Conservation (phyloP, 2,797 vertebrate species). For the Muscicapa striata region DNA sequence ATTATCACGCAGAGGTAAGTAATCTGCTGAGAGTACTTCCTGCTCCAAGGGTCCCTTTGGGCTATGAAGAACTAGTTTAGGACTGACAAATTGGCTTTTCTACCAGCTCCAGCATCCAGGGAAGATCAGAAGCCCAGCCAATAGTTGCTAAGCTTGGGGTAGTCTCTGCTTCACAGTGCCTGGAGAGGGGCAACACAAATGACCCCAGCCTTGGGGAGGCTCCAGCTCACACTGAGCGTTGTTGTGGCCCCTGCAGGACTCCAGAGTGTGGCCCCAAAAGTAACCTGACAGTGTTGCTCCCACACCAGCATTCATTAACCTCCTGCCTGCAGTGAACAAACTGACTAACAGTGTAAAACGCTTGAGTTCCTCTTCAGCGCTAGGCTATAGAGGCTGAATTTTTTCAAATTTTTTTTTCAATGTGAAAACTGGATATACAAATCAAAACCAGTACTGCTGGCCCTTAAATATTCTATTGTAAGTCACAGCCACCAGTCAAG, state of each 20-base stretch:
- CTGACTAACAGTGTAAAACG: background rate
- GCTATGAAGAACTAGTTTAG: background rate
- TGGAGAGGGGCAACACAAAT: background rate
- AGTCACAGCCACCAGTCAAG: background rate
- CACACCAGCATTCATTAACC: background rate
- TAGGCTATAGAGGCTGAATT: background rate
- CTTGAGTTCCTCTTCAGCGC: background rate
- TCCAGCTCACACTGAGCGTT: background rate
- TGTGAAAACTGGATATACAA: background rate
- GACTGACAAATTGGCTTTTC: background rate
- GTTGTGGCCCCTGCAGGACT: background rate
- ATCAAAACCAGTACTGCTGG: background rate
- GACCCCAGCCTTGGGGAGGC: background rate
- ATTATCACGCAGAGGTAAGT: background rate
- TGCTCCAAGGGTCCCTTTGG: background rate
- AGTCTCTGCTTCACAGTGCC: background rate
- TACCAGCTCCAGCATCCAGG: background rate
- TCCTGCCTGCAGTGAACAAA: background rate
- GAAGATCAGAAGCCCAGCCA: background rate
- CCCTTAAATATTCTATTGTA: background rate
- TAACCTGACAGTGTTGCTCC: background rate
- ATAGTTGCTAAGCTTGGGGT: accelerated
- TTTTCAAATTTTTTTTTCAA: background rate
- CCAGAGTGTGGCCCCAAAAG: background rate
- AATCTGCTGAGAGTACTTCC: background rate